Evolutionary conservation across 2,797 vertebrate genomes (phyloP).

Genomic region (Cichlasoma orientale): DNA sequence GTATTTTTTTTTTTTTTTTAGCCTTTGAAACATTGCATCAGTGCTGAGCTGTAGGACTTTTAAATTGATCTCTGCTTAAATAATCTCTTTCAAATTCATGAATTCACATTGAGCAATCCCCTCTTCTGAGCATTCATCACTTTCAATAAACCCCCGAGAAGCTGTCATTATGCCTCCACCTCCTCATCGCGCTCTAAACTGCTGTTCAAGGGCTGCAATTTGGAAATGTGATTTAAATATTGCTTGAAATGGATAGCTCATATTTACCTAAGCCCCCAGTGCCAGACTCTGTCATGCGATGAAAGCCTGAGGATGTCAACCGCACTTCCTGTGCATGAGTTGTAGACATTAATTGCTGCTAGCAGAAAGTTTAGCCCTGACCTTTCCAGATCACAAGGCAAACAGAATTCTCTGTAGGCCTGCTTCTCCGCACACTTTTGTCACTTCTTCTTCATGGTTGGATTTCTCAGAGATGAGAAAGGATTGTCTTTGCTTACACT

Average conservation of each 20-base stretch:
- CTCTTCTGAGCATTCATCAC: slow-evolving; percentile 76
- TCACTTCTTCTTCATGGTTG: slow-evolving; percentile 67
- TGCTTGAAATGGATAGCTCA: slow-evolving; percentile 76
- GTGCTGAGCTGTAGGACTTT: slow-evolving; percentile 69
- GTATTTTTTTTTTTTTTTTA: slow-evolving; percentile 42
- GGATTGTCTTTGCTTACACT: slow-evolving; percentile 76
- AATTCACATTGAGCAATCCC: slow-evolving; percentile 74
- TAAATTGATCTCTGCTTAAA: slow-evolving; percentile 79
- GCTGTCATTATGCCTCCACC: slow-evolving; percentile 78
- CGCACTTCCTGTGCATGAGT: slow-evolving; percentile 56
- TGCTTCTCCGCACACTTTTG: slow-evolving; percentile 53
- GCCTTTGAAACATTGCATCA: slow-evolving; percentile 75
- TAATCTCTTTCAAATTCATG: slow-evolving; percentile 83
- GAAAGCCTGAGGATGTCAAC: slow-evolving; percentile 53
- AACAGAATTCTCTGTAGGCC: slow-evolving; percentile 70
- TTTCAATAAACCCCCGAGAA: slow-evolving; percentile 81
- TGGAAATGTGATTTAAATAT: slow-evolving; percentile 84
- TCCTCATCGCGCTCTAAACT: slow-evolving; percentile 73
- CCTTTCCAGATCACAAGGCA: slow-evolving; percentile 79
- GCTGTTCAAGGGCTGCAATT: slow-evolving; percentile 79
- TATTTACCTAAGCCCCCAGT: slow-evolving; percentile 74
- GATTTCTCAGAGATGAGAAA: slow-evolving; percentile 71
- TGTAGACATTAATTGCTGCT: slow-evolving; percentile 74
- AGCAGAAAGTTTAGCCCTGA: slow-evolving; percentile 75
- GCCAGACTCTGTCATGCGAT: slow-evolving; percentile 56